phyloP scores from a whole-genome alignment of 2,113 vertebrate genomes.

The Daubentonia madagascariensis region DNA sequence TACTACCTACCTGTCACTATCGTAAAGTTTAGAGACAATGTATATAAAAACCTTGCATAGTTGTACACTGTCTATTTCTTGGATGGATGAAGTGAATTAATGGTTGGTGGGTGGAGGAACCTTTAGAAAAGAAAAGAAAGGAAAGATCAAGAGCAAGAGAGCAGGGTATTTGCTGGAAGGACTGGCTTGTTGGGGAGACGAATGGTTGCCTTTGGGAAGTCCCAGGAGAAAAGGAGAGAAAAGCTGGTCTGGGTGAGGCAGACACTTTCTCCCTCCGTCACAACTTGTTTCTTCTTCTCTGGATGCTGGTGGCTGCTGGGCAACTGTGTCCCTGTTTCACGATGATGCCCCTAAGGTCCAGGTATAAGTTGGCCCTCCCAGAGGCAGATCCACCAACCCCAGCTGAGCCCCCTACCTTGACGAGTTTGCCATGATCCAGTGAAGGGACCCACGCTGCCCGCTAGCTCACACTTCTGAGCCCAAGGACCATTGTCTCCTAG shows the following conservation, averaged over 20 bases:
- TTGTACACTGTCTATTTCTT: neutral
- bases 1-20: neutral
- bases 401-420: constrained; percentile 83
- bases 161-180: neutral
- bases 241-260: fast-evolving
- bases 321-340: neutral
- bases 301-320: neutral
- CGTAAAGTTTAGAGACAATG: neutral
- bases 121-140: neutral
- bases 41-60: neutral
- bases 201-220: too few relatives aligned
- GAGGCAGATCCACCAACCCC: neutral
- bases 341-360: neutral
- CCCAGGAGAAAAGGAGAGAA: neutral
- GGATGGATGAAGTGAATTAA: neutral
- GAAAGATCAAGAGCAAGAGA: fast-evolving
- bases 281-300: neutral
- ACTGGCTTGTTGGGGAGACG: too few relatives aligned
- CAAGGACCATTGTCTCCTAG: constrained; percentile 98
- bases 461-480: constrained; percentile 95
- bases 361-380: neutral
- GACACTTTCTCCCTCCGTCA: neutral
- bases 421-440: constrained; percentile 90
- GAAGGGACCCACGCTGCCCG: constrained; percentile 91
- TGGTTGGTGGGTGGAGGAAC: neutral